Base-by-base conservation (phyloP, 1,140 invertebrate genomes). In the Lepidurus apus region DNA sequence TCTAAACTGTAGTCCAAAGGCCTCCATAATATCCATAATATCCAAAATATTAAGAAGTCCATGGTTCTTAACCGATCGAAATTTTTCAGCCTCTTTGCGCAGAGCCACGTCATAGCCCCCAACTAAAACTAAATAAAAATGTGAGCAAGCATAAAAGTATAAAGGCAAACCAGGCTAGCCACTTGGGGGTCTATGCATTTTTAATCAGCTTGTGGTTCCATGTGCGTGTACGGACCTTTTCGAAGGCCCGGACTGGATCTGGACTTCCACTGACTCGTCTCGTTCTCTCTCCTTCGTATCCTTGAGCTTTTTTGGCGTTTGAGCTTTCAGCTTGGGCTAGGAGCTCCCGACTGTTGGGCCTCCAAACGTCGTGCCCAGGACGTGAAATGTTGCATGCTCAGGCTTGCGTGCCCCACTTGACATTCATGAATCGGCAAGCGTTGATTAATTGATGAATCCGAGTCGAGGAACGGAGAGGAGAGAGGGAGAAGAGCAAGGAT, bases 111-210 rank as follows among this genome's bases (percentile, higher is more conserved):
- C 53, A 65, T 21, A 65, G 53, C 13, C 53, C 53, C 53, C 53
- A 13, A 10, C 53, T 21, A 65, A 65, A 65, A 65, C 53, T 21
- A 65, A 65, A 65, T 65, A 65, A 34, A 34, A 34, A 2, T 65
- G 53, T 65, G 53, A 65, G 53, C 53, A 65, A 65, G 53, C 53
- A 65, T 65, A 65, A 65, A 65, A 21, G 17, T 7, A 65, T 34
- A 34, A 21, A 65, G 21, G 53, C n/a, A 13, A 65, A 65, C 53
- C 53, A 21, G 53, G 53, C 53, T 65, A 65, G 53, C 53, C 53
- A 65, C 53, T 65, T 65, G 53, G 53, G 53, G 53, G 53, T 65
- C 53, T 65, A 65, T 65, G 53, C 53, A 65, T 65, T 65, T 34
- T 65, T 65, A 65, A 65, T 65, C 53, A 65, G 53, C 53, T 65